Evolutionary conservation across 30 jellyfish, hydroid and myxozoan genomes (phyloP).

Genomic region (Cassiopea xamachana): DNA sequence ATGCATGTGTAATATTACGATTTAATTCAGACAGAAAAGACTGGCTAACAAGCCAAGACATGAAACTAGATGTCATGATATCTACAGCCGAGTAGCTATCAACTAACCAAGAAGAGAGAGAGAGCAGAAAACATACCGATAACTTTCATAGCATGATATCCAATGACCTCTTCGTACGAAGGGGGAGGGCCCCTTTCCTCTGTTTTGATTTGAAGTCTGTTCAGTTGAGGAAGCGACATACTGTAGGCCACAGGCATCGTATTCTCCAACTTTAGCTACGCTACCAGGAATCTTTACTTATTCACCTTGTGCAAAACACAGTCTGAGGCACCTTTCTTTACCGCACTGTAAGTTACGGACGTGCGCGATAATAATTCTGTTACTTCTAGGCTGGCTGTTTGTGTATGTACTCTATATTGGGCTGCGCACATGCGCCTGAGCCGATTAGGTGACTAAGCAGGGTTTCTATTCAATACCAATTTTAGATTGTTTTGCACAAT

Average conservation of each 20-base stretch:
- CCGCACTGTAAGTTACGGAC: neutral
- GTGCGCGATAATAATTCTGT: neutral
- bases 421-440: conserved; percentile 49
- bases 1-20: neutral
- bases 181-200: conserved; percentile 76
- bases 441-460: conserved; percentile 67
- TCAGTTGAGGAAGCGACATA: conserved; percentile 19
- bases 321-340: neutral
- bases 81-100: neutral
- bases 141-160: conserved; percentile 16
- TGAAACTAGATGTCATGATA: neutral
- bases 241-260: conserved; percentile 31
- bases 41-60: neutral
- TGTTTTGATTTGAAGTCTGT: conserved; percentile 38
- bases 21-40: neutral
- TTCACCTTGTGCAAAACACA: neutral
- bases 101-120: no score
- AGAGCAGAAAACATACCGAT: conserved; percentile 2
- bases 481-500: conserved; percentile 33
- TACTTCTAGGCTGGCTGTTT: neutral
- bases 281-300: neutral
- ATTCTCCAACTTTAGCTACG: neutral
- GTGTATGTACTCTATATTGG: neutral
- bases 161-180: conserved; percentile 42
- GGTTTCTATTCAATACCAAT: conserved; percentile 38